These are phyloP conservation scores for Philhelius pedissequus DNA, from an alignment of 2,888 invertebrate species.

Conservation along the genomic window DNA sequence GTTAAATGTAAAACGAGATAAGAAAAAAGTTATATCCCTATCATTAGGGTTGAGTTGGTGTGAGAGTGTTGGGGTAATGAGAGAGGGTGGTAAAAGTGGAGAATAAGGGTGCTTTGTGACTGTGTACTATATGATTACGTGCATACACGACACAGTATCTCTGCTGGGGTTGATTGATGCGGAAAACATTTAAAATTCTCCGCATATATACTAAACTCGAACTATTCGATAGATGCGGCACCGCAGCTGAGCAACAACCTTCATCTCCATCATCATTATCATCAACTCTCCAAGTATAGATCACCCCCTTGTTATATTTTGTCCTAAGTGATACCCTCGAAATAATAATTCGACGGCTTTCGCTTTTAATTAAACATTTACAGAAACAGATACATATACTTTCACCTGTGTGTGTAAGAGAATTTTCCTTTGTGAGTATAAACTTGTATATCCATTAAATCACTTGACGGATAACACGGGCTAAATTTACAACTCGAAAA, in stretches of 20 bases:
- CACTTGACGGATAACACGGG: conserved; percentile 35
- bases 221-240: conserved; percentile 36
- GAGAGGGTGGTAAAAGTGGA: background rate
- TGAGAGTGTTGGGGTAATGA: background rate
- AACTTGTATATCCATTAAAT: conserved; percentile 8
- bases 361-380: conserved; percentile 58
- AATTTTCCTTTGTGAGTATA: background rate
- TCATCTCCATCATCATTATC: background rate
- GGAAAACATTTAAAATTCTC: conserved; percentile 53
- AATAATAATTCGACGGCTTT: conserved; percentile 63
- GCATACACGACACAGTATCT: background rate
- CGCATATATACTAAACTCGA: conserved; percentile 17
- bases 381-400: background rate
- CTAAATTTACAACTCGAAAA: conserved; percentile 32
- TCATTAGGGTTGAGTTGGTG: conserved; percentile 34
- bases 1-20: conserved; percentile 56
- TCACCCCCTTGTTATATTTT: background rate
- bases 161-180: conserved; percentile 53
- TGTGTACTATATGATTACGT: conserved; percentile 41
- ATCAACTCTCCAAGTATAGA: background rate
- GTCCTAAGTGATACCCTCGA: conserved; percentile 39
- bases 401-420: background rate
- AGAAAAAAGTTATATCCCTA: conserved; percentile 58
- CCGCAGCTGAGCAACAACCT: conserved; percentile 15
- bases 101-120: conserved; percentile 5